phyloP scores from a whole-genome alignment of 2,888 invertebrate species.

The Thysanoteuthis rhombus region DNA sequence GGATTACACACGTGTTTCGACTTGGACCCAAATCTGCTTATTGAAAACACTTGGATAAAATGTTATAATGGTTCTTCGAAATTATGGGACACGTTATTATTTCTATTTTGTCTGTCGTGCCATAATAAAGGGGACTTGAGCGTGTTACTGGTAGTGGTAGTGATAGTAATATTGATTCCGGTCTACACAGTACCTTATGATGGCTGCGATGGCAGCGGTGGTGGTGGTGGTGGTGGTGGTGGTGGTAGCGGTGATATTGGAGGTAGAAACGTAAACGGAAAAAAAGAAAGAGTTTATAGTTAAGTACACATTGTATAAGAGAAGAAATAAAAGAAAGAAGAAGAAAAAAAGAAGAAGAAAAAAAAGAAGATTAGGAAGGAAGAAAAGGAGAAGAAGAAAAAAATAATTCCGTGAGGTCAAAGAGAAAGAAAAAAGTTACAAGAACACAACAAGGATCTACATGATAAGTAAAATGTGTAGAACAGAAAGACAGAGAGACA shows the following conservation, averaged over 20 bases:
- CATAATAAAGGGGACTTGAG: background rate
- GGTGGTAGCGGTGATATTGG: background rate
- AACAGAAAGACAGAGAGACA: background rate
- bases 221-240: too few species aligned
- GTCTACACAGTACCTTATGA: background rate
- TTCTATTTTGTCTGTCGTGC: background rate
- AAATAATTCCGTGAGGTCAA: background rate
- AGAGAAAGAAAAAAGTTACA: background rate
- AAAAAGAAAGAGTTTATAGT: background rate
- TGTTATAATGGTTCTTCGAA: too few species aligned
- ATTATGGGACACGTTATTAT: background rate
- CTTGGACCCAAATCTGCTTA: background rate
- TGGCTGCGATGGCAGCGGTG: background rate
- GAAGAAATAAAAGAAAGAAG: background rate
- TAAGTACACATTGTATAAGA: background rate
- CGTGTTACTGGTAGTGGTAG: background rate
- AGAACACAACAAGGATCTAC: background rate
- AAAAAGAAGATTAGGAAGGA: background rate
- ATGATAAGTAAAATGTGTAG: background rate
- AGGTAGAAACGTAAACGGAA: background rate
- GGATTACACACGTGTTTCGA: background rate
- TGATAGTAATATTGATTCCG: background rate
- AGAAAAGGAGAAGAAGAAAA: background rate
- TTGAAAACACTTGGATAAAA: background rate
- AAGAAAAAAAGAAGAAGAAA: background rate